A percentile compares a stretch with the other conserved stretches of the same genome.
These are phyloP conservation scores for Pocillopora grandis DNA, from an alignment of 92 coral and sea anemone genomes.

Conservation along the genomic window DNA sequence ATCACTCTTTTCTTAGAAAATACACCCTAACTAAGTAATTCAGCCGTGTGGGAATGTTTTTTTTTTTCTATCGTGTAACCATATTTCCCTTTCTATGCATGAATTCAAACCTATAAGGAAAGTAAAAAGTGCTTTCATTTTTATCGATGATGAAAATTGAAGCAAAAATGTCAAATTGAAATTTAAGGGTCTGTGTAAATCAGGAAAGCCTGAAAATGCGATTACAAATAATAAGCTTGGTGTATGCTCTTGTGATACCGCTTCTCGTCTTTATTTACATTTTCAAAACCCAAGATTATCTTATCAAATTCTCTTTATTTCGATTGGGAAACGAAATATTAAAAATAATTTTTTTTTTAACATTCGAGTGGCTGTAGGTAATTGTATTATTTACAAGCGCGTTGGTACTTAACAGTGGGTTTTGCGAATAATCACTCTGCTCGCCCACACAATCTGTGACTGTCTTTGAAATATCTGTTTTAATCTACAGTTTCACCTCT, in stretches of 20 bases:
- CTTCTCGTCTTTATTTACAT: slow-evolving; percentile 20
- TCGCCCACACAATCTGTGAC: slow-evolving; percentile 27
- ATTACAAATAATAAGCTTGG: slow-evolving; percentile 5
- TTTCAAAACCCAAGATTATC: slow-evolving; percentile 8
- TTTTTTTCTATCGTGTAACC: not conserved
- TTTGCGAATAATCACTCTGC: not conserved
- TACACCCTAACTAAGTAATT: not conserved
- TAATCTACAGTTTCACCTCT: not conserved
- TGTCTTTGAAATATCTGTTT: slow-evolving; percentile 17
- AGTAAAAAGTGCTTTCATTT: not conserved
- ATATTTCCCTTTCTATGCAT: not conserved
- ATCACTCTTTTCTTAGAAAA: not conserved
- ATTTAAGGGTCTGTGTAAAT: not conserved
- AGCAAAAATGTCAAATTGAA: slow-evolving; percentile 5
- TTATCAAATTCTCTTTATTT: slow-evolving; percentile 10
- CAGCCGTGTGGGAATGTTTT: not conserved
- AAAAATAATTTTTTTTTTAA: slow-evolving; percentile 8
- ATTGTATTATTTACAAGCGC: slow-evolving; percentile 11
- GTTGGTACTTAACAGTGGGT: not conserved
- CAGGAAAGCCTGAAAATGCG: slow-evolving; percentile 7
- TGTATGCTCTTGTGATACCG: not conserved
- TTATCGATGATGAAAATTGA: slow-evolving; percentile 5
- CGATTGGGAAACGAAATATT: slow-evolving; percentile 17
- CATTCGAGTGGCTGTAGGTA: not conserved
- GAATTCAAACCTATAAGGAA: not conserved